Conservation (phyloP, 2,888 invertebrate genomes). For the Bruchidius siliquastri region DNA sequence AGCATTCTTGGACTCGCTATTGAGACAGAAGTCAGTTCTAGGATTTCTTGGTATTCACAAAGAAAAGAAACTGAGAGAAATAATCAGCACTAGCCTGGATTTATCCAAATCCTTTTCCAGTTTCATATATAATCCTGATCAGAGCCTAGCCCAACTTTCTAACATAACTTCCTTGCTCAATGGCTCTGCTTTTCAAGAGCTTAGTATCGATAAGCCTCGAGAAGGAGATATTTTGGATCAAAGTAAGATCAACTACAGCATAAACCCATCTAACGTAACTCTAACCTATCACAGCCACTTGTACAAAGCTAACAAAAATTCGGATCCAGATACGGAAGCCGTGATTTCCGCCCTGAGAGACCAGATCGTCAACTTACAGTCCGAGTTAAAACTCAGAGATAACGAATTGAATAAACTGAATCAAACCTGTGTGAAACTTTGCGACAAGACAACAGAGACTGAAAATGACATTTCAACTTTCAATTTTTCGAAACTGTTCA, state of each 20-base stretch:
- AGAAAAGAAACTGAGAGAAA: slow-evolving; percentile 51
- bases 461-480: slow-evolving; percentile 2
- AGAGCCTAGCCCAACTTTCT: slow-evolving; percentile 49
- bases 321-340: slow-evolving; percentile 24
- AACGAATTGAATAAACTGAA: slow-evolving; percentile 37
- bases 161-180: slow-evolving; percentile 49
- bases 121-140: slow-evolving; percentile 46
- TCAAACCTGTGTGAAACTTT: slow-evolving; percentile 17
- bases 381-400: slow-evolving; percentile 41
- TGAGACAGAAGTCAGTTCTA: slow-evolving; percentile 58
- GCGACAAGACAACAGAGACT: slow-evolving; percentile 16
- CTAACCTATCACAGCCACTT: slow-evolving; percentile 41
- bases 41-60: slow-evolving; percentile 52
- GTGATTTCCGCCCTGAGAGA: slow-evolving; percentile 38
- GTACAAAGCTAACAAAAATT: slow-evolving; percentile 25
- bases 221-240: background rate
- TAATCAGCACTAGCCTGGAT: slow-evolving; percentile 53
- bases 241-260: slow-evolving; percentile 19
- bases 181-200: slow-evolving; percentile 32
- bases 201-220: slow-evolving; percentile 19
- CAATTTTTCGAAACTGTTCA: slow-evolving; percentile 11
- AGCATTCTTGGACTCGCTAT: slow-evolving; percentile 59
- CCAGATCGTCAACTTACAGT: slow-evolving; percentile 43
- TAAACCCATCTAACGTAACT: slow-evolving; percentile 37
- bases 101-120: slow-evolving; percentile 51